Evolutionary conservation across 2,113 vertebrate species (phyloP).

Genomic region (Rhinopomastus cyanomelas): DNA sequence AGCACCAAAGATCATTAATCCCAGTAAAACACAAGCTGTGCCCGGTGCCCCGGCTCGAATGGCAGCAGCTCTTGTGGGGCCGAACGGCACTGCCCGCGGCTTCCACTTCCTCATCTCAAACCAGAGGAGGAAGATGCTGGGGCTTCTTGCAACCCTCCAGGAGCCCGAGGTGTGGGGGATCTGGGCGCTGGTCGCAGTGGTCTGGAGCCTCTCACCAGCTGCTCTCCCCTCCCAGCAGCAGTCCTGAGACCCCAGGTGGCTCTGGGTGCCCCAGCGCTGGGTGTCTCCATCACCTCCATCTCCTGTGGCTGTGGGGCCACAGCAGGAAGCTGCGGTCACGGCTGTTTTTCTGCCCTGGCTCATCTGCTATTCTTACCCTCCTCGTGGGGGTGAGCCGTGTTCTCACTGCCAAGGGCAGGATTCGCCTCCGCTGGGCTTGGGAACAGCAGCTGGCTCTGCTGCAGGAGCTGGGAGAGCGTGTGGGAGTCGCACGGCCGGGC

Average conservation of each 20-base stretch:
- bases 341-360: neutral
- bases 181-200: rapidly evolving
- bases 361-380: slow-evolving; percentile 17
- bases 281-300: neutral
- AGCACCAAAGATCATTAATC: slow-evolving; percentile 7
- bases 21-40: neutral
- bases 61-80: neutral
- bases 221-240: rapidly evolving
- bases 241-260: rapidly evolving
- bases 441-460: neutral
- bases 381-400: neutral
- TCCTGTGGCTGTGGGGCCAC: neutral
- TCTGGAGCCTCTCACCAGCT: neutral
- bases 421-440: neutral
- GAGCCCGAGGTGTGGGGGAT: neutral
- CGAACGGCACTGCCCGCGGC: rapidly evolving
- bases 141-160: neutral
- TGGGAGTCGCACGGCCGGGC: rapidly evolving
- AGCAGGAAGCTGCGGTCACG: slow-evolving; percentile 3
- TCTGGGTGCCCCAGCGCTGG: neutral
- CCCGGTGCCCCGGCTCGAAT: neutral
- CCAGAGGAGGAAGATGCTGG: neutral
- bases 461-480: neutral
- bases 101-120: neutral
- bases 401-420: neutral